phyloP scores from a whole-genome alignment of 30 jellyfish, hydroid and myxozoan species.

The Mastigias papua region DNA sequence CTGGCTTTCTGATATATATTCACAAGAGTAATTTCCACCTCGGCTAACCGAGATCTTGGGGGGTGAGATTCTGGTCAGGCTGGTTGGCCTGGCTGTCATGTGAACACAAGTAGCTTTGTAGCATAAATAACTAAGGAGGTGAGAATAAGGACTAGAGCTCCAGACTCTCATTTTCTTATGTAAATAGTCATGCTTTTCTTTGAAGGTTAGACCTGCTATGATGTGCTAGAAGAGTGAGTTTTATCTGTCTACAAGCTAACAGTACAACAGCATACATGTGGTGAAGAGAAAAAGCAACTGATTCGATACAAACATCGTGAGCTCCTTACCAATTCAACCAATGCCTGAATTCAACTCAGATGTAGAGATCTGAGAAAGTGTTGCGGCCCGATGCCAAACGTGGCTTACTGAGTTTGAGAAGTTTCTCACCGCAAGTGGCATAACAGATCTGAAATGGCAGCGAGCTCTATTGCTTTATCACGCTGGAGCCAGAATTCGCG shows the following conservation, averaged over 20 bases:
- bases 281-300: neutral
- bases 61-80: too few species aligned
- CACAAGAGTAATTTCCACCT: too few species aligned
- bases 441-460: neutral
- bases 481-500: constrained; percentile 45
- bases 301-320: neutral
- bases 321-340: constrained; percentile 22
- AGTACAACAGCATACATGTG: neutral
- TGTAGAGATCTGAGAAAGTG: constrained; percentile 36
- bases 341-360: constrained; percentile 50
- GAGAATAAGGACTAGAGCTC: neutral
- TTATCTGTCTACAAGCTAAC: neutral
- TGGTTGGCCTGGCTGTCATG: too few species aligned
- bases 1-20: too few species aligned
- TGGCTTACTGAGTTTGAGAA: constrained; percentile 47
- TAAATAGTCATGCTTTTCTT: neutral
- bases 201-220: neutral
- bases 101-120: too few species aligned
- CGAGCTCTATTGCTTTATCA: constrained; percentile 38
- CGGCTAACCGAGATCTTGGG: too few species aligned
- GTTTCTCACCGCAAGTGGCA: constrained; percentile 29
- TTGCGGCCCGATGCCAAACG: constrained; percentile 22
- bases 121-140: too few species aligned
- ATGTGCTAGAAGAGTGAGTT: neutral
- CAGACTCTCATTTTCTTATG: neutral